Percentiles rank a stretch among this genome's conserved stretches.
Evolutionary conservation across 1,140 invertebrate species (phyloP).

Genomic region (Penaeus indicus): DNA sequence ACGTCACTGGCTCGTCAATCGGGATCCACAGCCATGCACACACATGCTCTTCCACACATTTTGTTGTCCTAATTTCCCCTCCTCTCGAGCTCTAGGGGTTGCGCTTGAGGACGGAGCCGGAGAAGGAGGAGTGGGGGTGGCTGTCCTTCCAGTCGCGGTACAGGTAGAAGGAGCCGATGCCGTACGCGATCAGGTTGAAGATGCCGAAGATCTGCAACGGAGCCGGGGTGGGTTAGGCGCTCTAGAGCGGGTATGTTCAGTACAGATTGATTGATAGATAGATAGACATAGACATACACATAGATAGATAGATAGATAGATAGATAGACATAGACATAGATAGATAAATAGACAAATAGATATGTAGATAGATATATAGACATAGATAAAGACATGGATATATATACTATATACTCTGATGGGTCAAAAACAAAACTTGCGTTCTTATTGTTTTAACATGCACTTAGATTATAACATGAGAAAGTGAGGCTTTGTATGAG

Average conservation of each 20-base stretch:
- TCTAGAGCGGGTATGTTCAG: constrained; percentile 35
- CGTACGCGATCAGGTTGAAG: constrained; percentile 85
- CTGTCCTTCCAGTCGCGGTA: constrained; percentile 80
- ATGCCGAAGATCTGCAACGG: constrained; percentile 81
- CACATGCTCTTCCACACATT: not conserved
- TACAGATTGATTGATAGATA: constrained; percentile 57
- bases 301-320: not conserved
- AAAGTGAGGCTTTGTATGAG: no score
- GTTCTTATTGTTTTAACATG: no score
- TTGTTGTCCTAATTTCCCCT: not conserved
- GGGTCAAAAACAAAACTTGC: no score
- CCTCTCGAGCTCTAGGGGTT: constrained; percentile 45
- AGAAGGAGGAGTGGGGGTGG: constrained; percentile 63
- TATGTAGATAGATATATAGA: not conserved
- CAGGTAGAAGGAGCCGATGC: constrained; percentile 80
- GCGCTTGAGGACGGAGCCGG: constrained; percentile 62
- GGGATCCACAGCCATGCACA: not conserved
- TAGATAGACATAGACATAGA: not conserved
- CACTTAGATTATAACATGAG: no score
- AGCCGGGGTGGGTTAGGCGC: not conserved
- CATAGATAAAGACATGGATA: not conserved
- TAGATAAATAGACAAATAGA: not conserved
- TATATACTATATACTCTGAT: not conserved
- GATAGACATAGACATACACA: constrained; percentile 59
- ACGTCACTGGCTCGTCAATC: no score